Base-by-base conservation (phyloP, 1,140 invertebrate genomes). In the Drosophila funebris region DNA sequence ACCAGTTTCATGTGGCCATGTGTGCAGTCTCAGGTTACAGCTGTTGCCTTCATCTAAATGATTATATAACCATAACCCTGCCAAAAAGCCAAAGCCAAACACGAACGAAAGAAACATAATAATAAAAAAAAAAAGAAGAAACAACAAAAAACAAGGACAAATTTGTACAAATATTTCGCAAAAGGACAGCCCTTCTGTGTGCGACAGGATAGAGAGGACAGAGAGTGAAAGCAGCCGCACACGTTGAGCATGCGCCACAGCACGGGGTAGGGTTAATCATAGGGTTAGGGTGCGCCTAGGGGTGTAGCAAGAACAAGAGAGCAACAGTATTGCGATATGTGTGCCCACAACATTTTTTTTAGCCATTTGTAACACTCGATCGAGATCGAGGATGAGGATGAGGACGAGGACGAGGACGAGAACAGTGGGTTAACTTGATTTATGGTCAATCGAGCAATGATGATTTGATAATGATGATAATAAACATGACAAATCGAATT, bases 281-380 rank as follows among this genome's bases (percentile, higher is more conserved):
- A 22, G 18, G 27, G 69, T 70, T 78, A 50, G 24, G 46, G 24
- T 29, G 46, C 46, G 4, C 8, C n/a, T 2, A 41, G 39, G 39
- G 39, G 14, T 14, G 24, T 36, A 13, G 1, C n/a, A n/a, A n/a
- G n/a, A n/a, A n/a, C n/a, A n/a, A n/a, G n/a, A n/a, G n/a, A n/a
- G n/a, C n/a, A n/a, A n/a, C n/a, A n/a, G n/a, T n/a, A n/a, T n/a
- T 73, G 39, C 9, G 50, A 73, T 61, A 37, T 56, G 29, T 44
- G 68, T 88, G 84, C 83, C 83, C 83, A 83, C 83, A 81, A 87
- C n/a, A n/a, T n/a, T 66, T 88, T 87, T 87, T 88, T 73, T 83
- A 79, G 46, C 70, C 39, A 88, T 88, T 88, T 88, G 83, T 88
- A 83, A 78, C 83, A 82, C 75, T 83, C 83, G 78, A 89, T 78